Conservation (phyloP, 53 echinoderm and acorn worm genomes). For the Holothuria leucospilota region DNA sequence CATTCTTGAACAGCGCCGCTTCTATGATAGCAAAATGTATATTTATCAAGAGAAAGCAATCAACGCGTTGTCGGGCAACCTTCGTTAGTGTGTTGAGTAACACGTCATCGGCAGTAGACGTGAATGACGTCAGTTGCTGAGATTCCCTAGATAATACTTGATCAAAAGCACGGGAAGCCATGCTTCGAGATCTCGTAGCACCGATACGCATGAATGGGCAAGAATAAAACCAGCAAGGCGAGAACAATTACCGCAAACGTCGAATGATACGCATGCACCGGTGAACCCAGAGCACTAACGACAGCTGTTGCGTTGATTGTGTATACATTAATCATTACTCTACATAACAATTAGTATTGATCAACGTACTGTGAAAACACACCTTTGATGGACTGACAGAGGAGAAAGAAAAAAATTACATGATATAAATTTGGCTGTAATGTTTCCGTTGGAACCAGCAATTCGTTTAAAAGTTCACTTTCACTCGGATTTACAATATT, state of each 20-base stretch:
- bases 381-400: too few species aligned
- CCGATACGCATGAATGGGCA: conserved; percentile 35
- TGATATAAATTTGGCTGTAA: too few species aligned
- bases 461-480: too few species aligned
- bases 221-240: conserved; percentile 13
- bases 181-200: not conserved
- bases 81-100: conserved; percentile 13
- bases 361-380: not conserved
- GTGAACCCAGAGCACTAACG: conserved; percentile 16
- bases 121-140: conserved; percentile 25
- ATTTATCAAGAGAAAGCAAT: too few species aligned
- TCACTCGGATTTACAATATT: too few species aligned
- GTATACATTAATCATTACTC: conserved; percentile 32
- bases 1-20: too few species aligned
- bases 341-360: conserved; percentile 46
- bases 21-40: too few species aligned
- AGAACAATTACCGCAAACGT: conserved; percentile 21
- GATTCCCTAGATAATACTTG: not conserved
- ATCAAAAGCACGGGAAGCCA: conserved; percentile 1
- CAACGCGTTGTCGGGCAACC: not conserved
- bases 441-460: too few species aligned
- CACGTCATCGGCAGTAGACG: conserved; percentile 18
- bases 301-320: conserved; percentile 21
- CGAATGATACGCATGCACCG: not conserved
- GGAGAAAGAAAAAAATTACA: too few species aligned